A percentile compares a stretch with the other conserved stretches of the same genome.
Evolutionary conservation across 2,797 vertebrate species (phyloP).

Genomic region (Mus caroli): DNA sequence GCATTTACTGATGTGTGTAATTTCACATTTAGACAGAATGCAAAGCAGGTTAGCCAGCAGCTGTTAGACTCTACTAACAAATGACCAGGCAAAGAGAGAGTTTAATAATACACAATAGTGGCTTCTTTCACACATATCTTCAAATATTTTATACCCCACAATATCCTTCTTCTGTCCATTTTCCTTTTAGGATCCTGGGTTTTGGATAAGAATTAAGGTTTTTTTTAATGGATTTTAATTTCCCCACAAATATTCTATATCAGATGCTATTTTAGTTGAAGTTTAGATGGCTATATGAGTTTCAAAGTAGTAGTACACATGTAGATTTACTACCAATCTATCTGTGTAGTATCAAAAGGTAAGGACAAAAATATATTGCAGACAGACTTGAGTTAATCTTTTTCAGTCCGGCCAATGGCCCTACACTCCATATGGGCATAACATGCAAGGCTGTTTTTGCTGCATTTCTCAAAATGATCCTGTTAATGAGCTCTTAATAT

Average conservation of each 20-base stretch:
- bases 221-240: neutral
- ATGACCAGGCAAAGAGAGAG: neutral
- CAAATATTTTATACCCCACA: constrained; percentile 39
- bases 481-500: constrained; percentile 73
- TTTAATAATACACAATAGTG: neutral
- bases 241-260: constrained; percentile 10
- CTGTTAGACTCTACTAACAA: neutral
- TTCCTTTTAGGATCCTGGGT: constrained; percentile 11
- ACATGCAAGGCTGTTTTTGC: constrained; percentile 32
- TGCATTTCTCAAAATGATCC: constrained; percentile 26
- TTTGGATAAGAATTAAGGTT: neutral
- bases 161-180: neutral
- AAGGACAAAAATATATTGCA: constrained; percentile 25
- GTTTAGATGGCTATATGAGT: neutral
- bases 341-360: constrained; percentile 42
- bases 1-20: neutral
- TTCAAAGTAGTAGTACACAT: constrained; percentile 31
- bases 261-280: constrained; percentile 30
- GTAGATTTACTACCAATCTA: constrained; percentile 19
- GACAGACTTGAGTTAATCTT: constrained; percentile 43
- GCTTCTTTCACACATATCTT: neutral
- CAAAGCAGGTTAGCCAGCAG: neutral
- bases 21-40: constrained; percentile 43
- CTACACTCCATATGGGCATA: constrained; percentile 21
- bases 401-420: constrained; percentile 31